Percentiles rank a stretch among this genome's conserved stretches.
phyloP scores from a whole-genome alignment of 2,113 vertebrate species.

The Coracopsis vasa region DNA sequence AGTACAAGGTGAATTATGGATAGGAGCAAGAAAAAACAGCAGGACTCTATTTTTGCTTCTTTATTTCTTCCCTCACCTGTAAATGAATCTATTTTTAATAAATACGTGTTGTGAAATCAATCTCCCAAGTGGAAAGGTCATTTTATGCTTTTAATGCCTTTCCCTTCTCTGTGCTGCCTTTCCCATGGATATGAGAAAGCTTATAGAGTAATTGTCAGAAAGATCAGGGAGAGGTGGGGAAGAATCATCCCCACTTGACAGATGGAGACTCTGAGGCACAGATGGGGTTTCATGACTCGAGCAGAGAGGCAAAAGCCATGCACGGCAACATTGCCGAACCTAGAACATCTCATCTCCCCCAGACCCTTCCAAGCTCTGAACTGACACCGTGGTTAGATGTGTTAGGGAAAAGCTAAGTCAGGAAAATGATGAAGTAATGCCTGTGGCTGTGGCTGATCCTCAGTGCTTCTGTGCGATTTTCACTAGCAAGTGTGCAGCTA shows the following conservation, averaged over 20 bases:
- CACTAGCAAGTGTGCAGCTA: not conserved
- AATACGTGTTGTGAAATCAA: not conserved
- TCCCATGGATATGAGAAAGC: not conserved
- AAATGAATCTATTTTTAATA: not conserved
- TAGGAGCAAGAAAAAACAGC: not conserved
- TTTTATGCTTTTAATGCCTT: not conserved
- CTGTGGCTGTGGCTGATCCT: not conserved
- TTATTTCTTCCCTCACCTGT: not conserved
- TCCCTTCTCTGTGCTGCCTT: not conserved
- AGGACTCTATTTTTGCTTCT: not conserved
- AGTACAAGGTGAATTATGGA: not conserved
- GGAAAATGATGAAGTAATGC: not conserved
- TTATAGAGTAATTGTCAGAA: not conserved
- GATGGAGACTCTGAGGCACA: not conserved
- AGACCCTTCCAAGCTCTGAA: not conserved
- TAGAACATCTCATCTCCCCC: not conserved
- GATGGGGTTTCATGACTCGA: not conserved
- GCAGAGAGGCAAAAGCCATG: not conserved
- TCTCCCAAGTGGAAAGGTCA: not conserved
- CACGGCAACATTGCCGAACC: not conserved
- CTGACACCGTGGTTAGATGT: rapidly evolving
- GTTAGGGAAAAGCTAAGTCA: not conserved
- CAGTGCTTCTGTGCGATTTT: not conserved
- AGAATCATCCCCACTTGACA: not conserved
- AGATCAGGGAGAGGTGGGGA: not conserved